Base-by-base conservation (phyloP, 2,797 vertebrate genomes). In the Chrosomus eos region DNA sequence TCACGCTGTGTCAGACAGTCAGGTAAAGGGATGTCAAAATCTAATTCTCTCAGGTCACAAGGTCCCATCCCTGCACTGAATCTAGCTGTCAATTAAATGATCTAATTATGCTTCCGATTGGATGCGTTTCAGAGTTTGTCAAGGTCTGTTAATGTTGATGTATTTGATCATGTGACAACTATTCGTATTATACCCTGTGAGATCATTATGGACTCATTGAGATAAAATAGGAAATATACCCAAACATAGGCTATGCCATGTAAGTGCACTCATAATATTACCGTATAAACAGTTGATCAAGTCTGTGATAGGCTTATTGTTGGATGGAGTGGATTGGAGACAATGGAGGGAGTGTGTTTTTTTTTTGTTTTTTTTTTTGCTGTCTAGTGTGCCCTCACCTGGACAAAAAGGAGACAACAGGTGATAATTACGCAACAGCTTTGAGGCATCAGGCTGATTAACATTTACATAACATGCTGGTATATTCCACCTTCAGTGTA, bases 21-120 rank as follows among this genome's bases (percentile, higher is more conserved):
- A 82, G 86, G 81, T 85, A 88, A 89, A 87, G 80, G 91, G 89
- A 93, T 81, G 88, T 92, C 89, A 92, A 85, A 88, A 88, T 91
- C 88, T 89, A 88, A 92, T 87, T 89, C 86, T 88, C 38, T 74
- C 2, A 87, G 92, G 92, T 93, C 91, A 92, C 83, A 70, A 87
- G 92, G 90, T 83, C 80, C 83, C 83, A 73, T 81, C 90, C 90
- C 85, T 85, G 89, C 88, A 87, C 87, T 87, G 87, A 90, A 91
- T 90, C 89, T 87, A 91, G 91, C 92, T 92, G 92, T 93, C 92
- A 93, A 88, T 90, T 87, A 90, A 89, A 87, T 90, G 89, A 90
- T 92, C 90, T 87, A 92, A 92, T 94, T 90, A 93, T 85, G 86
- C 82, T 88, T 88, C 87, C 85, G 83, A 90, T 91, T 93, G 88